Conservation (phyloP, 2,113 vertebrate species). For the Psephotus haematonotus region DNA sequence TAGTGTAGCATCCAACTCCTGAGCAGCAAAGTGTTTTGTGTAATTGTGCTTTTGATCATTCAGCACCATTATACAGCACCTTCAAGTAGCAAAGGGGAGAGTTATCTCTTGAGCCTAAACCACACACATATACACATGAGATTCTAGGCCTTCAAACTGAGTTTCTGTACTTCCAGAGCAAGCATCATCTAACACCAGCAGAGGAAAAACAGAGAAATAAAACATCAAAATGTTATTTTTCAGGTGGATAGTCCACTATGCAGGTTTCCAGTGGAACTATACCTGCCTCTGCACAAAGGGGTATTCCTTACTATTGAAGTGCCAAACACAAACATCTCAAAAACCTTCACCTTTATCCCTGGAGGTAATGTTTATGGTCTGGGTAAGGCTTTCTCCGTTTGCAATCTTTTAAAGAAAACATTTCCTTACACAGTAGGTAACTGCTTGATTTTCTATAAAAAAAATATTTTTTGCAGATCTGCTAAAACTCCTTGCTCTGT, state of each 20-base stretch:
- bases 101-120: not conserved
- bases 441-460: not conserved
- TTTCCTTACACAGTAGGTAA: not conserved
- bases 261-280: not conserved
- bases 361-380: constrained; percentile 19
- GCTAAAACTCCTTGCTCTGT: not conserved
- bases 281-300: not conserved
- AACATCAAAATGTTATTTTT: not conserved
- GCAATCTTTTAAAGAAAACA: not conserved
- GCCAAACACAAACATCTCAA: not conserved
- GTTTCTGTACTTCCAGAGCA: not conserved
- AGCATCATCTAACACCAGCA: not conserved
- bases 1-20: not conserved
- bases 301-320: not conserved
- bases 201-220: not conserved
- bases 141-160: not conserved
- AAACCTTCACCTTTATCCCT: not conserved
- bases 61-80: not conserved
- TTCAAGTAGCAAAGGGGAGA: not conserved
- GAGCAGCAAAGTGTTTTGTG: not conserved
- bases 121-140: not conserved
- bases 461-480: not conserved
- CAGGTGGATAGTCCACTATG: not conserved
- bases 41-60: not conserved
- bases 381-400: not conserved